These are phyloP conservation scores for Omphaloscelis lunosa DNA, from an alignment of 2,888 invertebrate species.

Conservation along the genomic window DNA sequence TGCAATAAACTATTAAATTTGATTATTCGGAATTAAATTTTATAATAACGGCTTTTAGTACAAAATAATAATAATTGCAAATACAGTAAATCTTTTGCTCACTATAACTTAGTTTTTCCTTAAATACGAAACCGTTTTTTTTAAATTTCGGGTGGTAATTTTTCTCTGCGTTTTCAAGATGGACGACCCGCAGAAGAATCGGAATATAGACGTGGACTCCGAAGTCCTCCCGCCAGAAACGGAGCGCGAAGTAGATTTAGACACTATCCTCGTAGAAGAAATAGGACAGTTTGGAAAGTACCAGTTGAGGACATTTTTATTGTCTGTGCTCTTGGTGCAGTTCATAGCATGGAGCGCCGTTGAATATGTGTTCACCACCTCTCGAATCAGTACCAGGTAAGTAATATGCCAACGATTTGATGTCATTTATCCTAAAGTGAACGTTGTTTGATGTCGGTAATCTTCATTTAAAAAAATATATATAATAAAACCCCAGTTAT, in stretches of 20 bases:
- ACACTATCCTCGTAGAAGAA: slow-evolving; percentile 80
- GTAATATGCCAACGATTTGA: not conserved
- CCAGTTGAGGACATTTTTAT: slow-evolving; percentile 74
- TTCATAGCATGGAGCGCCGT: slow-evolving; percentile 79
- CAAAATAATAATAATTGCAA: not conserved
- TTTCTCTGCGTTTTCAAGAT: slow-evolving; percentile 6
- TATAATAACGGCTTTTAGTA: not conserved
- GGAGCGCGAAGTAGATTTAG: slow-evolving; percentile 73
- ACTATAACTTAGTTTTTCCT: not conserved
- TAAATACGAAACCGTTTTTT: not conserved
- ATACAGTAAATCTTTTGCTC: not conserved
- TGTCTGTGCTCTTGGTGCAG: slow-evolving; percentile 74
- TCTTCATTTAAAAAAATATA: not conserved
- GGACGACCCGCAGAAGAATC: slow-evolving; percentile 26
- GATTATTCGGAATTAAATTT: not conserved
- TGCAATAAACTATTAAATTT: not conserved
- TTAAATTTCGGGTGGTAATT: not conserved
- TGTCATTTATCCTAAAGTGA: not conserved
- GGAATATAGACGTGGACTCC: slow-evolving; percentile 20
- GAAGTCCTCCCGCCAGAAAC: slow-evolving; percentile 1
- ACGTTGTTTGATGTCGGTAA: not conserved
- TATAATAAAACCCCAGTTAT: not conserved
- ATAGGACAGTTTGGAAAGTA: slow-evolving; percentile 83
- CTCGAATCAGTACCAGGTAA: slow-evolving; percentile 82
- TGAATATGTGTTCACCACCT: slow-evolving; percentile 84